phyloP scores from a whole-genome alignment of 1,140 invertebrate genomes.

The Drosophila sp. region DNA sequence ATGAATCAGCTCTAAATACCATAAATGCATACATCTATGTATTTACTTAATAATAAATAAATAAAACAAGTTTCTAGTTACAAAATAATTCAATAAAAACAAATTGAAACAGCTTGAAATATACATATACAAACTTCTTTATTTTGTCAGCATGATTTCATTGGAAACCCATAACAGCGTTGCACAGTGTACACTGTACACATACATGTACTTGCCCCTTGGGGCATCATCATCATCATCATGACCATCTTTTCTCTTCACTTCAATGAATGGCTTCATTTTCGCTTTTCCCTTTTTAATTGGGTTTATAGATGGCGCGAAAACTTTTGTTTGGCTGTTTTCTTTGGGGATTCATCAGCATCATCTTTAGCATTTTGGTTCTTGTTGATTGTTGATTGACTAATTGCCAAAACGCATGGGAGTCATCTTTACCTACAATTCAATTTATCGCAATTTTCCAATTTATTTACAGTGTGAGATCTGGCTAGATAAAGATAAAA shows the following conservation, averaged over 20 bases:
- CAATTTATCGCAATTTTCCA: constrained; percentile 37
- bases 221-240: constrained; percentile 5
- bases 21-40: too few species aligned
- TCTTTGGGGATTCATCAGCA: constrained; percentile 3
- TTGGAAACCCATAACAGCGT: background rate
- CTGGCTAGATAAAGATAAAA: constrained; percentile 17
- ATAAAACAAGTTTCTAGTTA: background rate
- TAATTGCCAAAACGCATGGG: constrained; percentile 55
- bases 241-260: background rate
- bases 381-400: constrained; percentile 56
- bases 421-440: background rate
- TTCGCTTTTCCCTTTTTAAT: constrained; percentile 16
- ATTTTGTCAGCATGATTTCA: background rate
- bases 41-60: too few species aligned
- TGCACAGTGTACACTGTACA: constrained; percentile 1
- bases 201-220: background rate
- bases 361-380: constrained; percentile 17
- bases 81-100: background rate
- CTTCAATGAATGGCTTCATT: constrained; percentile 6
- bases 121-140: background rate
- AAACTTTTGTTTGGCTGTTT: constrained; percentile 1
- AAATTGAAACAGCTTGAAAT: background rate
- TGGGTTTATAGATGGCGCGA: constrained; percentile 12
- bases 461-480: constrained; percentile 34
- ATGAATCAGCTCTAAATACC: too few species aligned